Conservation (phyloP, 2,797 vertebrate genomes). For the Dicrostonyx torquatus region DNA sequence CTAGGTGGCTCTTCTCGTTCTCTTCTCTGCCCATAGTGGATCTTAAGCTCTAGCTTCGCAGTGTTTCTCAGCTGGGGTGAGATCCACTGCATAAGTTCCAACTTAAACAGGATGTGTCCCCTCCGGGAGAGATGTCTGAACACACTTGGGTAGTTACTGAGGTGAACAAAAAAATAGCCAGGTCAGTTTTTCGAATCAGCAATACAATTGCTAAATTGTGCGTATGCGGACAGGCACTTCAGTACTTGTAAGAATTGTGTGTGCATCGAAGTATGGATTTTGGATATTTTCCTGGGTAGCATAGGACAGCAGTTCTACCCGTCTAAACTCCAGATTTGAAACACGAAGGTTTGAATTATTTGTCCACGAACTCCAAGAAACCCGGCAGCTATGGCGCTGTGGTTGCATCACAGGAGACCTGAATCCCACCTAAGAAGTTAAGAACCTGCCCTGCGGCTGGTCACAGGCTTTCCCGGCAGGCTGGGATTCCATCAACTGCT, state of each 20-base stretch:
- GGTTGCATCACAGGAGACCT: neutral
- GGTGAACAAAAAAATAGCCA: neutral
- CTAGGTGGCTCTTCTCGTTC: neutral
- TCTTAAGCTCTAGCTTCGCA: neutral
- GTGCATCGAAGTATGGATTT: conserved; percentile 10
- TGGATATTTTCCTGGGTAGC: conserved; percentile 32
- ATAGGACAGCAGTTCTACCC: neutral
- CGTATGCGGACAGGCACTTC: neutral
- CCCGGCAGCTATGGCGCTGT: neutral
- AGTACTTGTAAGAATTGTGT: neutral
- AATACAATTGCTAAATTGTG: conserved; percentile 28
- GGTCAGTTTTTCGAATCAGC: neutral
- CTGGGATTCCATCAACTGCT: neutral
- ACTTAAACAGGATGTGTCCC: neutral
- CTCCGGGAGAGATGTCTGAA: neutral
- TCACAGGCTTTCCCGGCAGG: neutral
- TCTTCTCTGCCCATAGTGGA: conserved; percentile 24
- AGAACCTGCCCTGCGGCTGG: neutral
- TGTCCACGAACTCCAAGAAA: conserved; percentile 36
- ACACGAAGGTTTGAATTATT: neutral
- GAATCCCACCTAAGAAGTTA: neutral
- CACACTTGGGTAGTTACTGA: neutral
- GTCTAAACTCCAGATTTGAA: neutral
- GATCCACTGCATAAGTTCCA: neutral
- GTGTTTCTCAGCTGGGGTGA: neutral